A percentile compares a stretch with the other conserved stretches of the same genome.
phyloP scores from a whole-genome alignment of 2,113 vertebrate genomes.

The Tetrax tetrax region DNA sequence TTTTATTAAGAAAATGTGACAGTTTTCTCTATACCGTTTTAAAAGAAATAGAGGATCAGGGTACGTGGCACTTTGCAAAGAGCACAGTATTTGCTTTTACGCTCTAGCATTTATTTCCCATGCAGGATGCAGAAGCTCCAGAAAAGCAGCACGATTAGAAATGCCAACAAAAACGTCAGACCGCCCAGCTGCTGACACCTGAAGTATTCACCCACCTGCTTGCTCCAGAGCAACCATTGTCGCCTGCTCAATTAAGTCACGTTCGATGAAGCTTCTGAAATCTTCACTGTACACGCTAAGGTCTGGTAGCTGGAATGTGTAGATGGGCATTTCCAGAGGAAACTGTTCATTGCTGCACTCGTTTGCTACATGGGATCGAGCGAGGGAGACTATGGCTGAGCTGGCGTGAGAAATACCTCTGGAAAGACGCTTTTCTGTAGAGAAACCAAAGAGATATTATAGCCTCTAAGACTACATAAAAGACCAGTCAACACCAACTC shows the following conservation, averaged over 20 bases:
- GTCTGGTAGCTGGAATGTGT: conserved; percentile 98
- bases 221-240: conserved; percentile 98
- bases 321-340: conserved; percentile 98
- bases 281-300: conserved; percentile 98
- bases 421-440: conserved; percentile 92
- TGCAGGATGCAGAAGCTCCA: background rate
- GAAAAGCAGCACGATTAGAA: background rate
- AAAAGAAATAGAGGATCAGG: background rate
- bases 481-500: background rate
- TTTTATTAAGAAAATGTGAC: background rate
- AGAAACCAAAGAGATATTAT: background rate
- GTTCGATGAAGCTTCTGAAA: conserved; percentile 94
- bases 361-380: conserved; percentile 91
- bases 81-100: background rate
- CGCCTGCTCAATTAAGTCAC: conserved; percentile 96
- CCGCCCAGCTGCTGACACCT: background rate
- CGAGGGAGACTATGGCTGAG: conserved; percentile 97
- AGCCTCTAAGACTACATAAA: background rate
- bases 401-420: conserved; percentile 99
- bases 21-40: background rate
- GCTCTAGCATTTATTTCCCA: background rate
- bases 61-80: background rate
- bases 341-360: conserved; percentile 95
- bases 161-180: background rate
- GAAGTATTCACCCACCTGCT: conserved; percentile 81